Percentiles rank a stretch among this genome's conserved stretches.
Conservation (phyloP, 2,888 invertebrate species). For the Theodoxus fluviatilis region DNA sequence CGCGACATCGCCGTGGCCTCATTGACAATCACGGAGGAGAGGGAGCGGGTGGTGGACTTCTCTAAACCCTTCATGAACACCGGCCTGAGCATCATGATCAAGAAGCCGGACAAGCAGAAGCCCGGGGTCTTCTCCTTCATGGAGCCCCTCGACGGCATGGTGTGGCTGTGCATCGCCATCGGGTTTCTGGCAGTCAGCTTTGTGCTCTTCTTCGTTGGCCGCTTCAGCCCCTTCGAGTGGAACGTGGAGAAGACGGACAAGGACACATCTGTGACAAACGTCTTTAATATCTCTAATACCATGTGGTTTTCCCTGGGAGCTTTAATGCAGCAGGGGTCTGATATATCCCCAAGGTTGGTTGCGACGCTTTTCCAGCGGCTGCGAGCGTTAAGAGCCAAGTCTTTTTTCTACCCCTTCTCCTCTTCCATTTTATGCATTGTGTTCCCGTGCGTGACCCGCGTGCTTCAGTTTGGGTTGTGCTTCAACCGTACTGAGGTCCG, state of each 20-base stretch:
- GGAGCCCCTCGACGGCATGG: conserved; percentile 93
- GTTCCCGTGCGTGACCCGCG: too few species aligned
- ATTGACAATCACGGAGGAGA: conserved; percentile 89
- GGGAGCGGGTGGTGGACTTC: conserved; percentile 94
- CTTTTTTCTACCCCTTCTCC: too few species aligned
- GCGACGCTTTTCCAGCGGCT: too few species aligned
- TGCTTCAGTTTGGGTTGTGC: too few species aligned
- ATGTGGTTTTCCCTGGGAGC: conserved; percentile 97
- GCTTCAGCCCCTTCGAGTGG: conserved; percentile 96
- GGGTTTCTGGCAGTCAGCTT: conserved; percentile 97
- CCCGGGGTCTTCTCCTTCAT: conserved; percentile 97
- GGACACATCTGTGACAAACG: conserved; percentile 48
- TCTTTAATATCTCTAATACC: conserved; percentile 91
- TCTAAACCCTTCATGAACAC: conserved; percentile 97
- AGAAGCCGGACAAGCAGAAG: conserved; percentile 88
- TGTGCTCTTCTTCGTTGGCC: conserved; percentile 93
- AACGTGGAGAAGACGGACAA: conserved; percentile 65
- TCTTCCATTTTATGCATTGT: too few species aligned
- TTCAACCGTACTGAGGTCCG: too few species aligned
- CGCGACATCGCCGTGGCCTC: conserved; percentile 95
- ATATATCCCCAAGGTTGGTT: conserved; percentile 88
- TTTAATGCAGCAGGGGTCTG: conserved; percentile 98
- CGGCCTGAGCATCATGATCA: conserved; percentile 94
- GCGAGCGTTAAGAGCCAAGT: too few species aligned
- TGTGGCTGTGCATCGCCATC: conserved; percentile 87